phyloP scores from a whole-genome alignment of 2,888 invertebrate genomes.

The Ferdinandea cuprea region DNA sequence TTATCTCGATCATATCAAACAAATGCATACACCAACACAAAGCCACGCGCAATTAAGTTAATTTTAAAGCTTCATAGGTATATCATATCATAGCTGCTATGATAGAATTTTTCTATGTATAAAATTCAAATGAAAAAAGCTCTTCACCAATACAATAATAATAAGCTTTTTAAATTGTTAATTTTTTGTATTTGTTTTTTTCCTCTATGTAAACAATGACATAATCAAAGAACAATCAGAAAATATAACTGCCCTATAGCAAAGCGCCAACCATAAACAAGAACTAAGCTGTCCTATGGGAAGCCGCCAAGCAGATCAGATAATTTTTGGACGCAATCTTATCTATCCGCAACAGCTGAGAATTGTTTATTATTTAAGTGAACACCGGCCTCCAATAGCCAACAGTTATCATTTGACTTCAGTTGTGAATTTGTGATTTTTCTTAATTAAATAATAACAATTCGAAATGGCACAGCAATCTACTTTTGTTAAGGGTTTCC shows the following conservation, averaged over 20 bases:
- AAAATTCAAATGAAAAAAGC: too few species aligned
- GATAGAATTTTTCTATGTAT: too few species aligned
- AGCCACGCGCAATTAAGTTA: neutral
- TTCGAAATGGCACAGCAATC: constrained; percentile 82
- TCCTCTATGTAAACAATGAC: constrained; percentile 28
- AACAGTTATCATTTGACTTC: constrained; percentile 1
- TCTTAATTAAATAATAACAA: constrained; percentile 1
- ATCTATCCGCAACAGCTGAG: neutral
- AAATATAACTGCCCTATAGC: constrained; percentile 50
- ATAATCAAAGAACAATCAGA: neutral
- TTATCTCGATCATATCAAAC: too few species aligned
- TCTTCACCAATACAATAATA: constrained; percentile 9
- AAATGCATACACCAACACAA: constrained; percentile 46
- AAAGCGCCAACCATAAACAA: too few species aligned
- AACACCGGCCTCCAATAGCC: neutral
- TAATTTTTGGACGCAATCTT: constrained; percentile 4
- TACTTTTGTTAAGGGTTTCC: constrained; percentile 87
- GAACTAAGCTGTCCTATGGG: too few species aligned
- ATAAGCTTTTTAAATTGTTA: neutral
- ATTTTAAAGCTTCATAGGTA: neutral
- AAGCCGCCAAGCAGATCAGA: constrained; percentile 44
- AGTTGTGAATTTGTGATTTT: neutral
- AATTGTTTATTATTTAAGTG: constrained; percentile 47
- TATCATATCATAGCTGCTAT: too few species aligned
- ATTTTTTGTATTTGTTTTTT: neutral